Evolutionary conservation across 1,140 invertebrate species (phyloP).

Genomic region (Trypoxylus dichotomus): DNA sequence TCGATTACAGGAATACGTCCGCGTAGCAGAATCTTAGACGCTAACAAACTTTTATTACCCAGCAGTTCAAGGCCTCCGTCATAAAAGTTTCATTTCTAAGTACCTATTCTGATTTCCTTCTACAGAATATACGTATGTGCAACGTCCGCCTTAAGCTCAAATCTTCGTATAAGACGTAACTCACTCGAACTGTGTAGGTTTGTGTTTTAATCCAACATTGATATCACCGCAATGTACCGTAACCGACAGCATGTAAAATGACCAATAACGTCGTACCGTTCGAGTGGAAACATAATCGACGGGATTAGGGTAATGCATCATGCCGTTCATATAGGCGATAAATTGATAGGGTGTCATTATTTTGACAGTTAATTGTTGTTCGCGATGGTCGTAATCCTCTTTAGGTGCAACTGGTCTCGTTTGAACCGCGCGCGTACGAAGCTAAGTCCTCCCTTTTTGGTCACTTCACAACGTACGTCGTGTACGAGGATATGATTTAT

Average conservation of each 20-base stretch:
- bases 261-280: neutral
- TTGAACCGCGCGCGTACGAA: neutral
- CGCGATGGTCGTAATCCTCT: neutral
- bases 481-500: neutral
- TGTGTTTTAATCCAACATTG: constrained; percentile 16
- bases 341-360: constrained; percentile 21
- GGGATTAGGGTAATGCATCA: constrained; percentile 13
- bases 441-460: neutral
- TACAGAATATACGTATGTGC: neutral
- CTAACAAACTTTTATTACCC: neutral
- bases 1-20: no score
- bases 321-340: neutral
- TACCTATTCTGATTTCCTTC: neutral
- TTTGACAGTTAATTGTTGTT: constrained; percentile 21
- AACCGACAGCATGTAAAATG: neutral
- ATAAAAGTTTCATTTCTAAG: neutral
- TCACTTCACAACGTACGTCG: neutral
- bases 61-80: neutral
- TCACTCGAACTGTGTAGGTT: neutral
- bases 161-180: no score
- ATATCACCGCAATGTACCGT: constrained; percentile 4
- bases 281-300: neutral
- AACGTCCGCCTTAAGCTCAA: no score
- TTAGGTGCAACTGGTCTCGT: neutral
- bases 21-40: no score